phyloP scores from a whole-genome alignment of 2,113 vertebrate genomes.

The Podocnemis expansa region DNA sequence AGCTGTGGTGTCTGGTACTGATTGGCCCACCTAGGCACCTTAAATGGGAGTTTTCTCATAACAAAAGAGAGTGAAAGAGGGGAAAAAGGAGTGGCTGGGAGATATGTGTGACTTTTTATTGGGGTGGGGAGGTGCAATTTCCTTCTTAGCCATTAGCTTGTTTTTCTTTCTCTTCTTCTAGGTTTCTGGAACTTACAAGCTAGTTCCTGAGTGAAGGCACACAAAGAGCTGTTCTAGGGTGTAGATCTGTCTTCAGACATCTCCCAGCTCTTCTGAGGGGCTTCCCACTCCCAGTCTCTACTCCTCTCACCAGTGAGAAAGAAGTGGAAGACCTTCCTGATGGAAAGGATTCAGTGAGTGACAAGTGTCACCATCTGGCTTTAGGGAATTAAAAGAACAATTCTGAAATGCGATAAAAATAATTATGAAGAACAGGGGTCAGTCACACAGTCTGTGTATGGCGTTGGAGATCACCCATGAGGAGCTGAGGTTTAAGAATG shows the following conservation, averaged over 20 bases:
- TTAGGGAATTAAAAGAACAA: neutral
- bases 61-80: neutral
- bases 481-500: slow-evolving; percentile 60
- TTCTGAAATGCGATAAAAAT: neutral
- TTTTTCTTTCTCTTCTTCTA: too few species aligned
- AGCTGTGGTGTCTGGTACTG: too few species aligned
- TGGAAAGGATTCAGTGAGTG: neutral
- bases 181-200: neutral
- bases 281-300: too few species aligned
- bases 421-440: neutral
- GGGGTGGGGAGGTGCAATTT: slow-evolving; percentile 32
- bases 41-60: too few species aligned
- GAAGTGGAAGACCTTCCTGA: neutral
- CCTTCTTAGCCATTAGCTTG: slow-evolving; percentile 1
- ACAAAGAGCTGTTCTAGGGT: neutral
- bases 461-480: slow-evolving; percentile 65
- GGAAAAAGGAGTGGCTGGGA: neutral
- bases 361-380: neutral
- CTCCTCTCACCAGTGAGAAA: neutral
- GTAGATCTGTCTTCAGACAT: neutral
- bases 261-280: neutral
- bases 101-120: neutral
- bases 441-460: slow-evolving; percentile 10
- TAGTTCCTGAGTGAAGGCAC: neutral
- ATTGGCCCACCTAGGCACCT: too few species aligned